phyloP scores from a whole-genome alignment of 2,113 vertebrate genomes.

The Pongo pygmaeus region DNA sequence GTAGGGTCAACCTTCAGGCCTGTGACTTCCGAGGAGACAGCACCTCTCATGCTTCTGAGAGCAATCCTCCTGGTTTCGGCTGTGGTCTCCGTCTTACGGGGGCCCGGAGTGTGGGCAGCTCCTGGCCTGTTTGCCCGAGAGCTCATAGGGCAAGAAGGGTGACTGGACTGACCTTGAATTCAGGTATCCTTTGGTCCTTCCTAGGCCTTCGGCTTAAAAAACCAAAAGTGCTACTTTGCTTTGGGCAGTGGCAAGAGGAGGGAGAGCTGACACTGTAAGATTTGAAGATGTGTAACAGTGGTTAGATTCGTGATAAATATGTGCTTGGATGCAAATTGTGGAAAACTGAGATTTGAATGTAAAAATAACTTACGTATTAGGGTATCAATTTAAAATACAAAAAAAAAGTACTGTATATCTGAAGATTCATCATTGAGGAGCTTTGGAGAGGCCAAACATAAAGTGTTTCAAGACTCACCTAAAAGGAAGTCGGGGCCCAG shows the following conservation, averaged over 20 bases:
- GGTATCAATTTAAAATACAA: slow-evolving; percentile 76
- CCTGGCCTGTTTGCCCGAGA: background rate
- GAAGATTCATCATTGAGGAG: slow-evolving; percentile 80
- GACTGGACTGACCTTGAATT: background rate
- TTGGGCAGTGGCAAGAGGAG: slow-evolving; percentile 77
- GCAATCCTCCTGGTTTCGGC: too few species aligned
- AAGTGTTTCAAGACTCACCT: slow-evolving; percentile 81
- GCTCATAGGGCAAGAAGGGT: background rate
- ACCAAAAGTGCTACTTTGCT: slow-evolving; percentile 77
- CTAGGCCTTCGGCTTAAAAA: slow-evolving; percentile 14
- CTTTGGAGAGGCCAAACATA: slow-evolving; percentile 79
- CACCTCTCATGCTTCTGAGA: fast-evolving
- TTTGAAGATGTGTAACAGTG: slow-evolving; percentile 68
- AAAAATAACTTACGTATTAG: slow-evolving; percentile 75
- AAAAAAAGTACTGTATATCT: slow-evolving; percentile 75
- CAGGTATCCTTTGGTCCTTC: background rate
- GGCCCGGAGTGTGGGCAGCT: background rate
- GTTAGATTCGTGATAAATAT: slow-evolving; percentile 71
- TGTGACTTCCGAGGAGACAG: too few species aligned
- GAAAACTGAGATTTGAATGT: slow-evolving; percentile 63
- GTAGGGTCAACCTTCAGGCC: too few species aligned
- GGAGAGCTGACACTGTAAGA: slow-evolving; percentile 72
- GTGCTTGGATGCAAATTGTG: slow-evolving; percentile 74
- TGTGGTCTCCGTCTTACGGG: background rate
- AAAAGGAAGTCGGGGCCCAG: slow-evolving; percentile 82